Evolutionary conservation across 2,797 vertebrate genomes (phyloP), one percentile per base, ranked within the genome.

Genomic region (Gymnothorax javanicus): DNA sequence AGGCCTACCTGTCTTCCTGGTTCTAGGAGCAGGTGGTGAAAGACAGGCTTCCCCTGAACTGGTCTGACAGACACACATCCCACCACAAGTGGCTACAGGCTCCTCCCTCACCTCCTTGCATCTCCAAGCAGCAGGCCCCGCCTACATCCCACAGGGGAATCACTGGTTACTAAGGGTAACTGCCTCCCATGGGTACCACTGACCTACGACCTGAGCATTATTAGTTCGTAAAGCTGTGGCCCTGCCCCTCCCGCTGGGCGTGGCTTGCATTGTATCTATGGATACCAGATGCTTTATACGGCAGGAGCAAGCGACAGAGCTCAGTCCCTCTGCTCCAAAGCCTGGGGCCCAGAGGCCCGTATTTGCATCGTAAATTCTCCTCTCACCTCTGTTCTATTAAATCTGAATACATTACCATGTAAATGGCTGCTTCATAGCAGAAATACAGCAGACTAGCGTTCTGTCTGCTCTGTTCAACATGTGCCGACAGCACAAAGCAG

Each of bases 91-190:
- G 92, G 92, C 90, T 85, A 88, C 88, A 89, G 86, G 83, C 87
- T 75, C 50, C 88, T 87, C 88, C 90, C 64, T 11, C 43, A 20
- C 25, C 62, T 62, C 54, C 69, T 90, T 90, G 90, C 91, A 92
- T 93, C 93, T 88, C 93, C 89, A 82, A 84, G 87, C 73, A 64
- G 86, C n/a, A 64, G 4, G 43, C 43, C 56, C 71, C 69, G 7
- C 86, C 86, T n/a, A 58, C 86, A 33, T 77, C 67, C 82, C 69
- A 50, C 50, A 17, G 82, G 90, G 33, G 90, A 83, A 88, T 86
- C 87, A 89, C 84, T 87, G 87, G 94, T 94, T 93, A 95, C 94
- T 94, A 94, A 86, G 91, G 93, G 94, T 92, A 94, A 94, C 94
- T 89, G 91, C 92, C 90, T 94, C 95, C 93, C 91, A 81, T 88